These are phyloP conservation scores for Pterocles orientalis DNA, from an alignment of 2,113 vertebrate genomes.

Conservation along the genomic window DNA sequence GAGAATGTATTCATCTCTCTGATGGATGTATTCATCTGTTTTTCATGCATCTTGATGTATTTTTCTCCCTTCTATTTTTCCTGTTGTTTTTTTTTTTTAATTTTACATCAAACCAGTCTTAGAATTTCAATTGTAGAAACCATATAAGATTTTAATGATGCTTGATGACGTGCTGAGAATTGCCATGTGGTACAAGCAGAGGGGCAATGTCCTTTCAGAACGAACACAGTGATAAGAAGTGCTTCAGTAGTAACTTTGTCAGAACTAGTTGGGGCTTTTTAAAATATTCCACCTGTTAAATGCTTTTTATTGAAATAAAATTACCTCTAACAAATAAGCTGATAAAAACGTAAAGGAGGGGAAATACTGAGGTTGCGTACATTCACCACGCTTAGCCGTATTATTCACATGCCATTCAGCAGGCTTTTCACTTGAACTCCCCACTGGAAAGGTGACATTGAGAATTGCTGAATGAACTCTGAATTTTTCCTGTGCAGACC, in stretches of 20 bases:
- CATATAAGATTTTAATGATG: background rate
- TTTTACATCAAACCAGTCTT: background rate
- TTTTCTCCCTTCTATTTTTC: background rate
- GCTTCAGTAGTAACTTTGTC: background rate
- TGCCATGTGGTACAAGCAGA: background rate
- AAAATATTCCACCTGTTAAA: background rate
- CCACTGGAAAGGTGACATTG: constrained; percentile 16
- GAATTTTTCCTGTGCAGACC: background rate
- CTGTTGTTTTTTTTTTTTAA: background rate
- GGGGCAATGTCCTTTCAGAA: background rate
- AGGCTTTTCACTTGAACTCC: background rate
- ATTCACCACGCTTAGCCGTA: background rate
- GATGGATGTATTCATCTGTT: background rate
- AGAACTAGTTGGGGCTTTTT: background rate
- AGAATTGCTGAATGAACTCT: background rate
- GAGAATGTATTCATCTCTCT: background rate
- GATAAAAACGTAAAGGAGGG: background rate
- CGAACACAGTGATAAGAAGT: background rate
- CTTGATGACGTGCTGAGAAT: background rate
- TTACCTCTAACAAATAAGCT: background rate
- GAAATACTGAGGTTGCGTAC: background rate
- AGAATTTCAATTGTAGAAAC: background rate
- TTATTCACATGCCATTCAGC: background rate
- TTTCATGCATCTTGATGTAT: background rate
- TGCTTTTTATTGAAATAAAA: background rate